Evolutionary conservation across 2,888 invertebrate species (phyloP), one percentile per base, ranked within the genome.

Genomic region (Drosophila birchii): DNA sequence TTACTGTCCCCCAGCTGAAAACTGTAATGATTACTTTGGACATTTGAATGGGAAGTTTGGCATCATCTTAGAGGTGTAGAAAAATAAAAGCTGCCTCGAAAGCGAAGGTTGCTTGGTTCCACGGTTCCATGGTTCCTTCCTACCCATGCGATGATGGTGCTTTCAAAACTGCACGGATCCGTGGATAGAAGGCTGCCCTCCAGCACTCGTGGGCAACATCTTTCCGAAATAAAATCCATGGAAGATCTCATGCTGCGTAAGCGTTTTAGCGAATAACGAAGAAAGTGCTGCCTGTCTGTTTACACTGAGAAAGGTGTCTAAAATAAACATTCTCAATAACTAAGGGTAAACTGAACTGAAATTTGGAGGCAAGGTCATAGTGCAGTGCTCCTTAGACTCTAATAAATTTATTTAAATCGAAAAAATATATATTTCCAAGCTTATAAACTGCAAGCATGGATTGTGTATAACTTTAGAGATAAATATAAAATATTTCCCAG

Each of bases 211-310:
- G 54, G 45, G 39, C 67, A 32, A 56, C 38, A 29, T 45, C 66
- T 45, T 66, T 16, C 66, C 67, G 54, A 53, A 32, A 23, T 32
- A 23, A 53, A 67, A 69, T 32, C 62, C 56, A n/a, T 14, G 58
- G 54, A 58, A 49, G 58, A 77, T 86, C 81, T 85, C 89, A 88
- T 85, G 84, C 84, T 85, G 84, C 88, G 84, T 85, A 85, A 85
- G 84, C 84, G 78, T 51, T 76, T 70, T 75, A 53, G 57, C 75
- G 51, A 44, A 38, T 34, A 62, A 16, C 75, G 75, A 85, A 70
- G 88, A 85, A 85, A 85, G 84, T 85, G 84, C 71, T 75, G 78
- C 68, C 66, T 53, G 55, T 18, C 59, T 26, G 32, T 38, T 11
- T 23, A 51, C 64, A 66, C 66, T 64, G 20, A 8, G 32, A 63